These are phyloP conservation scores for Zhuqinia jingwanae DNA, from an alignment of 2,888 invertebrate genomes.

Conservation along the genomic window DNA sequence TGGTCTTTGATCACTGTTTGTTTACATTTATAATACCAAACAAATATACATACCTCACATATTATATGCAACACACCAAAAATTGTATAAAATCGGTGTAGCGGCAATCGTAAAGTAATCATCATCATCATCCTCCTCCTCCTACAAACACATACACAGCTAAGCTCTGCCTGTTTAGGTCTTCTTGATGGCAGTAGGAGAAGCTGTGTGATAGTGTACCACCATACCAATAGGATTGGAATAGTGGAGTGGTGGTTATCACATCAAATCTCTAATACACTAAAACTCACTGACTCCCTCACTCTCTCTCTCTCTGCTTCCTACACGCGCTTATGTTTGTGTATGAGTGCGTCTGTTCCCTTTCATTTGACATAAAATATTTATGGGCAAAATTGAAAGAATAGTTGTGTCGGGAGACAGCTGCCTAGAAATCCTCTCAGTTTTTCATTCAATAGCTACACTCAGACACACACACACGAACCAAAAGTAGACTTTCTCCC, in stretches of 20 bases:
- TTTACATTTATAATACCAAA: constrained; percentile 37
- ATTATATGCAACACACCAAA: neutral
- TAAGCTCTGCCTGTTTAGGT: neutral
- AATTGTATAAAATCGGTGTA: constrained; percentile 29
- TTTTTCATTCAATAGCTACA: constrained; percentile 3
- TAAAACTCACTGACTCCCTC: neutral
- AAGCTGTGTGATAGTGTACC: no score
- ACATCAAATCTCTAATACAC: constrained; percentile 21
- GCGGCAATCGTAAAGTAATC: constrained; percentile 38
- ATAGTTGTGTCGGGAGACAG: constrained; percentile 6
- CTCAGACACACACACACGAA: no score
- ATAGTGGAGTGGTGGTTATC: neutral
- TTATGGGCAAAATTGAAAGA: constrained; percentile 38
- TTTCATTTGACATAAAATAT: constrained; percentile 62
- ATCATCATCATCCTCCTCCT: constrained; percentile 6
- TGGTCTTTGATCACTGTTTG: constrained; percentile 51
- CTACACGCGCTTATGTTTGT: neutral
- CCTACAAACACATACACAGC: no score
- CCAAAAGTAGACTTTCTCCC: no score
- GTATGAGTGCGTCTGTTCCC: neutral
- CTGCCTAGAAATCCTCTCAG: constrained; percentile 28
- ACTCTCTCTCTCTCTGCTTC: neutral
- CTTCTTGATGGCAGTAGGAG: neutral
- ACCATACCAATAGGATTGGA: neutral
- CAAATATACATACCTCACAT: neutral